Evolutionary conservation across 2,113 vertebrate species (phyloP), one percentile per base, ranked within the genome.

Genomic region (Myrmecophaga tridactyla): DNA sequence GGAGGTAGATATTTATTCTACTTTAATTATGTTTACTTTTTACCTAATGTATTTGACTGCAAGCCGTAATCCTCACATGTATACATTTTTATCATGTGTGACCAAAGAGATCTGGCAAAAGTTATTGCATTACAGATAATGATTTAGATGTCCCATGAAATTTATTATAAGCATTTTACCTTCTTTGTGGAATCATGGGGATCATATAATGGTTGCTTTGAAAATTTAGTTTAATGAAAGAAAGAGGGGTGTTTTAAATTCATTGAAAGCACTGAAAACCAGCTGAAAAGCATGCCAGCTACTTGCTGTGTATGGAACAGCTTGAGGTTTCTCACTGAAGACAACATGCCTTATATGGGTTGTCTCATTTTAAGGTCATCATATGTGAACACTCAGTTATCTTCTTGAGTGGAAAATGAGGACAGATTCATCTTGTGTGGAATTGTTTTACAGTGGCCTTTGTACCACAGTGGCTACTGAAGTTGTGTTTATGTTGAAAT

Each of bases 11-110:
- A 31, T 29, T 70, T 89, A 21, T 36, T 91, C 23, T 51, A 1
- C 60, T 90, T 87, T 85, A 46, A 51, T 77, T 75, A 72, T 29
- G 15, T 85, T 94, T 83, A n/a, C 18, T 39, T 89, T 94, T 91
- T 60, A 43, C 23, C 17, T 82, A 65, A 36, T 29, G 7, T 63
- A 46, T 63, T 89, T 84, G 53, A 10, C 39, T 23, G 2, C 75
- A 46, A 73, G 20, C 7, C 62, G 31, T 17, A 72, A 29, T 56
- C 29, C n/a, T 86, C 78, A n/a, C 18, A 39, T 82, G 77, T 72
- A 21, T 48, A 34, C n/a, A 2, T 63, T 88, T 77, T 90, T 76
- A 51, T 69, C 13, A 18, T 29, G 56, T 60, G 48, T 84, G n/a
- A 72, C 14, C 15, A 34, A 13, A 73, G 46, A 75, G 58, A 27